Percentiles rank a stretch among this genome's conserved stretches.
Evolutionary conservation across 2,888 invertebrate genomes (phyloP).

Genomic region (Creontiades dilutus): DNA sequence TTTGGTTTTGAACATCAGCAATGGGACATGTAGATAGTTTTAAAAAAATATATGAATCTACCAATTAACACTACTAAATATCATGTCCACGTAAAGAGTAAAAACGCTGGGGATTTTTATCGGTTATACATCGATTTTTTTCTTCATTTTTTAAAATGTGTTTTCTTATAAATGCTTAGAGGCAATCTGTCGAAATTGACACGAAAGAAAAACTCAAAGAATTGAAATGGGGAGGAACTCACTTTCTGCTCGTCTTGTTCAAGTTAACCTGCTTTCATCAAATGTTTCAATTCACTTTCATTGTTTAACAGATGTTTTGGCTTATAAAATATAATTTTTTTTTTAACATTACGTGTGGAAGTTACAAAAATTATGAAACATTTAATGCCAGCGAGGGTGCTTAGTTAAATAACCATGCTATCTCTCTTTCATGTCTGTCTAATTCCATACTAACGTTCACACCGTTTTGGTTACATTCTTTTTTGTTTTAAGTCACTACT

Average conservation of each 20-base stretch:
- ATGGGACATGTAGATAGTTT: constrained; percentile 60
- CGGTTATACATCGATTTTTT: constrained; percentile 41
- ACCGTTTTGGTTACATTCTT: constrained; percentile 61
- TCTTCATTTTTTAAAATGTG: constrained; percentile 29
- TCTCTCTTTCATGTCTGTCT: constrained; percentile 23
- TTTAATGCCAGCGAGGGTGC: constrained; percentile 71
- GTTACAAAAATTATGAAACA: constrained; percentile 72
- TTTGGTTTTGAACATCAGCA: constrained; percentile 30
- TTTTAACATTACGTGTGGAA: constrained; percentile 61
- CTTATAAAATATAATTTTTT: constrained; percentile 73
- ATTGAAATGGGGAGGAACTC: constrained; percentile 70
- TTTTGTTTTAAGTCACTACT: constrained; percentile 72
- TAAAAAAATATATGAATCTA: constrained; percentile 72
- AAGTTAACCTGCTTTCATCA: constrained; percentile 68
- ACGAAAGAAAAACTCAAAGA: constrained; percentile 59
- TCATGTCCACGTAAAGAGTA: constrained; percentile 44
- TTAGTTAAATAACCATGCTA: constrained; percentile 24
- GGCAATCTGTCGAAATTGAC: constrained; percentile 64
- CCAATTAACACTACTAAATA: constrained; percentile 69
- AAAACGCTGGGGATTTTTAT: constrained; percentile 37
- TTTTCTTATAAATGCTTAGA: constrained; percentile 68
- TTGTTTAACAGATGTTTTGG: constrained; percentile 68
- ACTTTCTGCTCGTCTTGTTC: constrained; percentile 65
- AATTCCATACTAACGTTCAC: constrained; percentile 55
- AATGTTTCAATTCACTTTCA: constrained; percentile 69